Conservation (phyloP, 2,888 invertebrate species). For the Pachliopta kotzebuea region DNA sequence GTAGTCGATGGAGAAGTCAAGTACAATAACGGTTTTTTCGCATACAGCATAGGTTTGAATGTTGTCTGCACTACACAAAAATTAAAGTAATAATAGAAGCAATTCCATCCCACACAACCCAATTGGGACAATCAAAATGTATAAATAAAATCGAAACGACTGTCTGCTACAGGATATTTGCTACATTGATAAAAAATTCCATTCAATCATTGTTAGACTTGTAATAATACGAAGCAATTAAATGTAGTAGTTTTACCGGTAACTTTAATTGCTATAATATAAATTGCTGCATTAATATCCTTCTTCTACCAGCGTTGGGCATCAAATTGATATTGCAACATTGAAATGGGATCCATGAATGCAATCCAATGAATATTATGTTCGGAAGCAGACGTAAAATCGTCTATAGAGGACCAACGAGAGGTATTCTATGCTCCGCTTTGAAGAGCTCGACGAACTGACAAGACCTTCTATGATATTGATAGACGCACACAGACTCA, state of each 20-base stretch:
- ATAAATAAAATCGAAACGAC: constrained; percentile 21
- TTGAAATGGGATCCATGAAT: neutral
- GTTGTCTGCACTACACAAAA: constrained; percentile 7
- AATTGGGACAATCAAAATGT: constrained; percentile 19
- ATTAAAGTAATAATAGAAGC: constrained; percentile 21
- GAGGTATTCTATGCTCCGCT: constrained; percentile 2
- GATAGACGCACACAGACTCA: neutral
- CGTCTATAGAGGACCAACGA: constrained; percentile 11
- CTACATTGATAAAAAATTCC: neutral
- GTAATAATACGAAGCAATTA: neutral
- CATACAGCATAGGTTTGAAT: constrained; percentile 6
- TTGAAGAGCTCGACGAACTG: constrained; percentile 2
- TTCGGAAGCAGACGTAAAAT: neutral
- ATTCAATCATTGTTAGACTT: neutral
- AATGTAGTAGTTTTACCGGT: neutral
- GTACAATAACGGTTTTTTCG: neutral
- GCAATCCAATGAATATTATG: constrained; percentile 11
- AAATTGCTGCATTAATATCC: neutral
- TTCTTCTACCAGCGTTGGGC: neutral
- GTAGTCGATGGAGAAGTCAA: neutral
- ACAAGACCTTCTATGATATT: constrained; percentile 16
- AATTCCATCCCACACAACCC: constrained; percentile 17
- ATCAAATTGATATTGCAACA: neutral
- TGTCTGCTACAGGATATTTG: neutral
- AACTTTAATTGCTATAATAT: too few species aligned